phyloP scores from a whole-genome alignment of 2,113 vertebrate genomes.

The Pituophis catenifer region DNA sequence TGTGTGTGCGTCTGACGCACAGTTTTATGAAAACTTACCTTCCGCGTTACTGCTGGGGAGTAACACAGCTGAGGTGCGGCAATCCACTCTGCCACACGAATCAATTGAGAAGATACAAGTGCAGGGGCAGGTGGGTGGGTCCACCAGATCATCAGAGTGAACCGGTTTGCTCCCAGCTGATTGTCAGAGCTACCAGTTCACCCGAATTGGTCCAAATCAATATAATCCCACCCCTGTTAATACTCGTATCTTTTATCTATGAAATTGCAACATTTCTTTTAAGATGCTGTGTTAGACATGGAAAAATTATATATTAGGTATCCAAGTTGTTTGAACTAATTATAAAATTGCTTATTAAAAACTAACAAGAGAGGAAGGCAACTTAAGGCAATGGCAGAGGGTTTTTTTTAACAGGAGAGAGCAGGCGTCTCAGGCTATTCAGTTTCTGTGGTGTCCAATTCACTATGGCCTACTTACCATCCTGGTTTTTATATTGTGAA shows the following conservation, averaged over 20 bases:
- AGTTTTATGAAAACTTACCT: too few relatives aligned
- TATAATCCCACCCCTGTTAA: too few relatives aligned
- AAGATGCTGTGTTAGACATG: not conserved
- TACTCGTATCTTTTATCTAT: not conserved
- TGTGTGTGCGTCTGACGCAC: too few relatives aligned
- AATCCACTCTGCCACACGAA: too few relatives aligned
- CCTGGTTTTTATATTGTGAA: not conserved
- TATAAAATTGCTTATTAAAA: not conserved
- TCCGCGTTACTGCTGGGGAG: too few relatives aligned
- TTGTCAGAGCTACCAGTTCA: too few relatives aligned
- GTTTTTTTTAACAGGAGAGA: not conserved
- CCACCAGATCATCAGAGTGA: too few relatives aligned
- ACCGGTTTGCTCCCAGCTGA: too few relatives aligned
- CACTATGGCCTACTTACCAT: not conserved
- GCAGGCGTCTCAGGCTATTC: not conserved
- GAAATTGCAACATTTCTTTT: not conserved
- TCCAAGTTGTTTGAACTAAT: not conserved
- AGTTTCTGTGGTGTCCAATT: not conserved
- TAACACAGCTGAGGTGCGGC: too few relatives aligned
- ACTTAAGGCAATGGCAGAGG: not conserved
- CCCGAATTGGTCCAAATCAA: too few relatives aligned
- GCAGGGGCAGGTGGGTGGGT: too few relatives aligned
- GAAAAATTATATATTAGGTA: not conserved
- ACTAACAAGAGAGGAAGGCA: not conserved
- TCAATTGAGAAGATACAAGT: too few relatives aligned